A percentile compares a stretch with the other conserved stretches of the same genome.
These are phyloP conservation scores for Linyphia triangularis DNA, from an alignment of 2,888 invertebrate species.

Conservation along the genomic window DNA sequence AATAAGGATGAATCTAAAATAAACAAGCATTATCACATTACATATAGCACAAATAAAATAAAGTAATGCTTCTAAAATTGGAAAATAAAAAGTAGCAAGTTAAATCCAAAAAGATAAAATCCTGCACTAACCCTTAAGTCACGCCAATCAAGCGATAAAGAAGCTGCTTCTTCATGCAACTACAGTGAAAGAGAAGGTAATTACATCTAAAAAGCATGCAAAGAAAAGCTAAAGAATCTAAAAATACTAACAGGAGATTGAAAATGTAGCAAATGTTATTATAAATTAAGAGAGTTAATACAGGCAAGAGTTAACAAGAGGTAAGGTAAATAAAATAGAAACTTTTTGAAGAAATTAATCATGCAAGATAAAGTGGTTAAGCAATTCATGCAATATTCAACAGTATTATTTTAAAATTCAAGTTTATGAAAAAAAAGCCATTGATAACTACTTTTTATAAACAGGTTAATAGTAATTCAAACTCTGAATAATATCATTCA, in stretches of 20 bases:
- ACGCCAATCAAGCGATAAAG: slow-evolving; percentile 66
- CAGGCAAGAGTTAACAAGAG: neutral
- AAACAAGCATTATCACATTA: too few species aligned
- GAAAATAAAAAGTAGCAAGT: too few species aligned
- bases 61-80: too few species aligned
- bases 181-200: slow-evolving; percentile 34
- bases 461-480: too few species aligned
- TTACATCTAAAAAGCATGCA: slow-evolving; percentile 68
- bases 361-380: neutral
- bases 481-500: too few species aligned
- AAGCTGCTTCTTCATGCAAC: slow-evolving; percentile 47
- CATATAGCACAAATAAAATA: too few species aligned
- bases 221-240: slow-evolving; percentile 19
- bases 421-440: too few species aligned
- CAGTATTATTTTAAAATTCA: too few species aligned
- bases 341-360: neutral
- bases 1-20: too few species aligned
- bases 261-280: slow-evolving; percentile 17
- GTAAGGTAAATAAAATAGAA: neutral
- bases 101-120: neutral
- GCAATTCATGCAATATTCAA: neutral
- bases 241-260: slow-evolving; percentile 1
- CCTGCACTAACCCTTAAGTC: slow-evolving; percentile 51
- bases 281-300: neutral
- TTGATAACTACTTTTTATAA: too few species aligned